A percentile compares a stretch with the other conserved stretches of the same genome.
Conservation (phyloP, 2,113 vertebrate genomes). For the Caracal caracal region DNA sequence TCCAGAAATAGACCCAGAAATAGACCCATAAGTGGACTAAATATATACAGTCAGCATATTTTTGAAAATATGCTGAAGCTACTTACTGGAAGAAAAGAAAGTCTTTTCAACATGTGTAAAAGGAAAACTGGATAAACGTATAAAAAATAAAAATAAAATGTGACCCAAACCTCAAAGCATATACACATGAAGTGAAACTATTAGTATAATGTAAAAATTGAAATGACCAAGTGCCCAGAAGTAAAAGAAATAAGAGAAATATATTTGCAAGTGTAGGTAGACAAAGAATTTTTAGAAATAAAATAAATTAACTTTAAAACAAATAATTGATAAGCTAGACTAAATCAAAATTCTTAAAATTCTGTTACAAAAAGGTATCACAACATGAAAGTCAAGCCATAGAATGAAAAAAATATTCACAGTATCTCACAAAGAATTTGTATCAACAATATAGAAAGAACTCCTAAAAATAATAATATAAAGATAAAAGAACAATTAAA, state of each 20-base stretch:
- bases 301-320: neutral
- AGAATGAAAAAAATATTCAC: neutral
- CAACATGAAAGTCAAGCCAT: neutral
- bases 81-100: neutral
- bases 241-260: neutral
- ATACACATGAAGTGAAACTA: neutral
- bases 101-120: neutral
- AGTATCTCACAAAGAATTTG: neutral
- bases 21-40: neutral
- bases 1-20: slow-evolving; percentile 2
- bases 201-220: neutral
- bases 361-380: neutral
- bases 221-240: neutral
- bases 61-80: neutral
- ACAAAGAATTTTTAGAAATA: neutral
- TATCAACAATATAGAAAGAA: neutral
- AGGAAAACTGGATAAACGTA: neutral
- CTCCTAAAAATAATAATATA: neutral
- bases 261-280: neutral
- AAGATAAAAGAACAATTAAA: neutral
- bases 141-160: neutral
- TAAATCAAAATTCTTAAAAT: neutral
- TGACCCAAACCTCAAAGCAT: neutral
- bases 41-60: neutral
- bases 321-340: neutral